Percentiles rank a stretch among this genome's conserved stretches.
phyloP scores from a whole-genome alignment of 1,140 invertebrate species.

The Triops cancriformis region DNA sequence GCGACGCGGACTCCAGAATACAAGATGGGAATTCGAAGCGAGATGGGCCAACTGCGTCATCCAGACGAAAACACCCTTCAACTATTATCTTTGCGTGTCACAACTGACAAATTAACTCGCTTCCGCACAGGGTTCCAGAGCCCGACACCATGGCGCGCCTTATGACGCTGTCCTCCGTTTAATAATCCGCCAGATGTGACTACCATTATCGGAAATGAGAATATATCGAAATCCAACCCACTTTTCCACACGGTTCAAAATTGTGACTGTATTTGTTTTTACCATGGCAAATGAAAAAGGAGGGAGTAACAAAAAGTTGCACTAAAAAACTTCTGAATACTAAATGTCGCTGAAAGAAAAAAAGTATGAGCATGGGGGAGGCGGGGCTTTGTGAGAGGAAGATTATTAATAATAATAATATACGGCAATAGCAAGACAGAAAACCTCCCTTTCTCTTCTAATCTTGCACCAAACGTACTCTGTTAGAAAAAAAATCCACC shows the following conservation, averaged over 20 bases:
- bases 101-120: too few relatives aligned
- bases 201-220: too few relatives aligned
- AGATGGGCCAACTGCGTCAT: too few relatives aligned
- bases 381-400: neutral
- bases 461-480: neutral
- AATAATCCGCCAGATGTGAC: too few relatives aligned
- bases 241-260: constrained; percentile 32
- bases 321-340: neutral
- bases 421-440: constrained; percentile 9
- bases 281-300: constrained; percentile 1
- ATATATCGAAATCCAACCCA: too few relatives aligned
- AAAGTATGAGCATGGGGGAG: neutral
- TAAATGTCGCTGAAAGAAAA: neutral
- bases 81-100: too few relatives aligned
- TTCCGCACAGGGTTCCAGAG: too few relatives aligned
- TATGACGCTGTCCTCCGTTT: too few relatives aligned
- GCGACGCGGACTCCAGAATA: too few relatives aligned
- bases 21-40: too few relatives aligned
- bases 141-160: too few relatives aligned
- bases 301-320: constrained; percentile 13
- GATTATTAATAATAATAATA: neutral
- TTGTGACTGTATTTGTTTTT: constrained; percentile 18
- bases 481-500: constrained; percentile 11
- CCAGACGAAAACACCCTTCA: too few relatives aligned
- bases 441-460: constrained; percentile 4